phyloP scores from a whole-genome alignment of 1,140 invertebrate genomes.

The Leptonema lineaticorne region DNA sequence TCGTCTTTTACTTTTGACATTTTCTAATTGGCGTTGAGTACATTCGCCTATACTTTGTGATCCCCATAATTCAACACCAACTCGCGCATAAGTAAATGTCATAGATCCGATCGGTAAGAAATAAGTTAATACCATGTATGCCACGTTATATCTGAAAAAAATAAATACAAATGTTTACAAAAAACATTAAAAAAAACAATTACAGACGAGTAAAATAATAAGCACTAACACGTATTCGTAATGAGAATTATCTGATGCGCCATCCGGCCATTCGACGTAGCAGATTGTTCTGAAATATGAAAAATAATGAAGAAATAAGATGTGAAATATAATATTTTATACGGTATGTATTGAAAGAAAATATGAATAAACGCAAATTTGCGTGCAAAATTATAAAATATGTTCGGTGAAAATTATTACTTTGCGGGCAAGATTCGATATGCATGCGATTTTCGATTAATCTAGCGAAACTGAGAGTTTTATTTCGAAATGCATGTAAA shows the following conservation, averaged over 20 bases:
- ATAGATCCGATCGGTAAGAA: constrained; percentile 90
- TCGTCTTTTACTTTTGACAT: constrained; percentile 89
- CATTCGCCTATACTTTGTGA: constrained; percentile 94
- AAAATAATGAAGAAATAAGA: neutral
- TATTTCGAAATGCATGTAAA: no score
- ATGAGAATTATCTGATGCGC: constrained; percentile 65
- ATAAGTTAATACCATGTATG: constrained; percentile 89
- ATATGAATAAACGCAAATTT: no score
- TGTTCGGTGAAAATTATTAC: no score
- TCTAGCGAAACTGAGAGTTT: no score
- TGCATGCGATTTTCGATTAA: no score
- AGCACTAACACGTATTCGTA: constrained; percentile 78
- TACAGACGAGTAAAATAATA: neutral
- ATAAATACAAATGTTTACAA: constrained; percentile 7
- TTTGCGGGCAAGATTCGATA: no score
- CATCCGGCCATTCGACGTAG: constrained; percentile 81
- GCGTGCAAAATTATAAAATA: no score
- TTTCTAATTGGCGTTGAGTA: constrained; percentile 85
- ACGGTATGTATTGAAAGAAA: no score
- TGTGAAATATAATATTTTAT: neutral
- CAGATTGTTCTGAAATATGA: constrained; percentile 65
- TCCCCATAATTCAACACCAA: constrained; percentile 92
- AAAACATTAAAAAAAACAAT: neutral
- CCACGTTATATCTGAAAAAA: constrained; percentile 77
- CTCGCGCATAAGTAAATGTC: constrained; percentile 86